phyloP scores from a whole-genome alignment of 2,888 invertebrate genomes.

The Volucella bombylans region DNA sequence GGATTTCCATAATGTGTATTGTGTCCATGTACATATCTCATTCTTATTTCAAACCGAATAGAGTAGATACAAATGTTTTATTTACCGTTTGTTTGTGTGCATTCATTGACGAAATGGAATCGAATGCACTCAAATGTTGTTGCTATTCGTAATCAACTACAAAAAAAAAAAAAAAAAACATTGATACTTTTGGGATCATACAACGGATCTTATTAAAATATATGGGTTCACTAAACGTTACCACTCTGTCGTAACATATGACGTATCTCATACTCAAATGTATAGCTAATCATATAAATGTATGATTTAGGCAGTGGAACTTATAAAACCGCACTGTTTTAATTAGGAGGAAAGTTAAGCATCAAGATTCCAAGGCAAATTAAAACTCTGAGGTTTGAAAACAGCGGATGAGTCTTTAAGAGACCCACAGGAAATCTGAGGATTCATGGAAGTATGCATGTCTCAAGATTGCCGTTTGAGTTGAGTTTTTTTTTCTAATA shows the following conservation, averaged over 20 bases:
- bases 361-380: too few species aligned
- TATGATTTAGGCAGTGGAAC: too few species aligned
- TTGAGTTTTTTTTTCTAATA: too few species aligned
- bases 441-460: too few species aligned
- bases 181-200: not conserved
- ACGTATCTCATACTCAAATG: too few species aligned
- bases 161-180: not conserved
- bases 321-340: too few species aligned
- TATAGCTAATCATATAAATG: too few species aligned
- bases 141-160: not conserved
- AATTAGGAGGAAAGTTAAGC: too few species aligned
- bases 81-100: not conserved
- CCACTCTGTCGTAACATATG: not conserved
- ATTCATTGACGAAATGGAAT: conserved; percentile 15
- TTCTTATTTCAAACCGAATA: not conserved
- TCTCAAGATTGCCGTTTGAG: too few species aligned
- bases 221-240: not conserved
- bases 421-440: too few species aligned
- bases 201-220: not conserved
- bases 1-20: conserved; percentile 22
- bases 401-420: too few species aligned
- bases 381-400: too few species aligned
- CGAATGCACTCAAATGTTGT: not conserved
- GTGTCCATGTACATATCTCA: not conserved
- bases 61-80: conserved; percentile 12